A percentile compares a stretch with the other conserved stretches of the same genome.
Evolutionary conservation across 1,140 invertebrate species (phyloP).

Genomic region (Drosophila micromelanica): DNA sequence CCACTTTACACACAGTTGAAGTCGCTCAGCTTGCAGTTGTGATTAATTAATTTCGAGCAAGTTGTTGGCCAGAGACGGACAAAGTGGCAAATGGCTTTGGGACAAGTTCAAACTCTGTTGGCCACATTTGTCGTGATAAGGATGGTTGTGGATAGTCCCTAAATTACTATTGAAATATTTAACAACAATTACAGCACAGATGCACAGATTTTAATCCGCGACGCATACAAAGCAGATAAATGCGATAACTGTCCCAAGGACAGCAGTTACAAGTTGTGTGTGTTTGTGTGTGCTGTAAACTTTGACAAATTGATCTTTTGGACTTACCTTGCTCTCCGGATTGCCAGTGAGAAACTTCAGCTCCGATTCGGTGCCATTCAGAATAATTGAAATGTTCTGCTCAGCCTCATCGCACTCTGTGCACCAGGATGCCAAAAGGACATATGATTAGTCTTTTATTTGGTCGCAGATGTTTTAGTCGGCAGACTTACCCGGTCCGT

Average conservation of each 20-base stretch:
- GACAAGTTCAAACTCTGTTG: conserved; percentile 35
- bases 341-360: conserved; percentile 89
- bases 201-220: background rate
- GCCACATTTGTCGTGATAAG: conserved; percentile 56
- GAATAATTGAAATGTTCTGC: conserved; percentile 93
- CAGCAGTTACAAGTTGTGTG: background rate
- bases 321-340: conserved; percentile 86
- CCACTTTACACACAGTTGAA: background rate
- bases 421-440: conserved; percentile 41
- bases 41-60: conserved; percentile 31
- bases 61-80: background rate
- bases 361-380: conserved; percentile 96
- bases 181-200: conserved; percentile 58
- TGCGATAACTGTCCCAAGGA: background rate
- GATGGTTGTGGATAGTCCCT: conserved; percentile 2
- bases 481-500: conserved; percentile 88
- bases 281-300: background rate
- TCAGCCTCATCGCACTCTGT: conserved; percentile 89
- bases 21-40: conserved; percentile 17
- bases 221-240: background rate
- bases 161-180: conserved; percentile 69
- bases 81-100: conserved; percentile 20
- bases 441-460: conserved; percentile 1
- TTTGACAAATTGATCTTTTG: conserved; percentile 45
- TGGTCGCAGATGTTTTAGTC: too few relatives aligned